Conservation (phyloP, 1,140 invertebrate species). For the Drosophila orosa region DNA sequence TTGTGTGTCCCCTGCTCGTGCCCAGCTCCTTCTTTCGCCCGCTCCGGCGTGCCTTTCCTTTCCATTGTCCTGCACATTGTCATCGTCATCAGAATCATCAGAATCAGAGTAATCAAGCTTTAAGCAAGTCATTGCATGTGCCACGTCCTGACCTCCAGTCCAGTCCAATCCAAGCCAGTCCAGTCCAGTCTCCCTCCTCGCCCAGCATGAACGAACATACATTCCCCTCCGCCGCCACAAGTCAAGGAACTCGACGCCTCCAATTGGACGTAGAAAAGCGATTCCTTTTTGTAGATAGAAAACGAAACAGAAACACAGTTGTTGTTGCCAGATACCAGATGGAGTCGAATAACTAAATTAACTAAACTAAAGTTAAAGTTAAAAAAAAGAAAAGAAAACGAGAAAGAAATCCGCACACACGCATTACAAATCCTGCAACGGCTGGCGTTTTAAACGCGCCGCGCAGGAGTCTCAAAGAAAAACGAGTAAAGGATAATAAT, state of each 20-base stretch:
- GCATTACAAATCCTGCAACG: slow-evolving; percentile 56
- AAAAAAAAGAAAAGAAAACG: slow-evolving; percentile 23
- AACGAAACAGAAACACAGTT: slow-evolving; percentile 37
- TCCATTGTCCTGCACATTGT: slow-evolving; percentile 11
- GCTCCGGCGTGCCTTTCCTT: slow-evolving; percentile 11
- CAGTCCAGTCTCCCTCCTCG: background rate
- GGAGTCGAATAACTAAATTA: slow-evolving; percentile 44
- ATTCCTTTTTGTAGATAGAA: slow-evolving; percentile 79
- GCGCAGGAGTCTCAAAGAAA: slow-evolving; percentile 60
- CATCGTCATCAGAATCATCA: slow-evolving; percentile 6
- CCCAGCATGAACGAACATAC: slow-evolving; percentile 38
- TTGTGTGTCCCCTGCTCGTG: slow-evolving; percentile 10
- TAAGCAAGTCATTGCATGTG: slow-evolving; percentile 79
- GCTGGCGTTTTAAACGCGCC: slow-evolving; percentile 69
- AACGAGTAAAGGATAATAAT: slow-evolving; percentile 73
- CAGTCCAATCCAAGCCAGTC: background rate
- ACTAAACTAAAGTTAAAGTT: slow-evolving; percentile 41
- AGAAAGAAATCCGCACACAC: slow-evolving; percentile 35
- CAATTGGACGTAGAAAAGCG: slow-evolving; percentile 61
- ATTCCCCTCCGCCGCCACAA: slow-evolving; percentile 48
- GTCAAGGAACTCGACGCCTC: slow-evolving; percentile 31
- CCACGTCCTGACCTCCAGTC: slow-evolving; percentile 45
- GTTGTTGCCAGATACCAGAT: slow-evolving; percentile 18
- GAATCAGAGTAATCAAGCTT: slow-evolving; percentile 55
- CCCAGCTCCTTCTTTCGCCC: slow-evolving; percentile 35